Conservation (phyloP, 1,140 invertebrate species). For the Pseudomyrmex dendroicus region DNA sequence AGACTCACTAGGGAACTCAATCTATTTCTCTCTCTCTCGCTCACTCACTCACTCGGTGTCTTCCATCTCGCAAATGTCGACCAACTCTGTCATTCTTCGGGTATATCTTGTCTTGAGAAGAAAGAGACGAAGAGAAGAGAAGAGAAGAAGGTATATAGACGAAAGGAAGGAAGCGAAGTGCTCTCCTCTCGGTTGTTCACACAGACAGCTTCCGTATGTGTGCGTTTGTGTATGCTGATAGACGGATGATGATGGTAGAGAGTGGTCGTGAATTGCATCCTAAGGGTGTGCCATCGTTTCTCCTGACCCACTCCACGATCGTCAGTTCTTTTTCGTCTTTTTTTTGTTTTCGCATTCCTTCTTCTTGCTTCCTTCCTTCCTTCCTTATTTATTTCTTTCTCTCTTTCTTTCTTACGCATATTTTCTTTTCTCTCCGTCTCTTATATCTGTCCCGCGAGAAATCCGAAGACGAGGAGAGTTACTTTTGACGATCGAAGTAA, state of each 20-base stretch:
- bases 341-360: conserved; percentile 57
- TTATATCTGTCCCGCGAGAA: conserved; percentile 21
- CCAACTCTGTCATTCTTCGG: conserved; percentile 18
- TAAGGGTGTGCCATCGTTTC: conserved; percentile 60
- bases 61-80: conserved; percentile 11
- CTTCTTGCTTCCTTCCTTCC: conserved; percentile 27
- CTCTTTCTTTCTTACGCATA: background rate
- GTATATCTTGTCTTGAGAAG: background rate
- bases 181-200: conserved; percentile 32
- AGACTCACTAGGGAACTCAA: conserved; percentile 62
- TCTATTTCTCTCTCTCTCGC: conserved; percentile 26
- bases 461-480: background rate
- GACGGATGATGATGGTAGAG: conserved; percentile 60
- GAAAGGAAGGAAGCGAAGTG: conserved; percentile 33
- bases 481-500: background rate
- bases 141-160: background rate
- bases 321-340: conserved; percentile 61
- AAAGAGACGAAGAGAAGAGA: background rate
- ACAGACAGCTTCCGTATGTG: conserved; percentile 9
- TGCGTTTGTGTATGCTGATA: conserved; percentile 4
- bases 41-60: conserved; percentile 8
- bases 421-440: conserved; percentile 10
- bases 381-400: conserved; percentile 39
- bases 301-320: conserved; percentile 78
- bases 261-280: conserved; percentile 44